phyloP scores from a whole-genome alignment of 2,113 vertebrate genomes.

The Melanocharis versteri region DNA sequence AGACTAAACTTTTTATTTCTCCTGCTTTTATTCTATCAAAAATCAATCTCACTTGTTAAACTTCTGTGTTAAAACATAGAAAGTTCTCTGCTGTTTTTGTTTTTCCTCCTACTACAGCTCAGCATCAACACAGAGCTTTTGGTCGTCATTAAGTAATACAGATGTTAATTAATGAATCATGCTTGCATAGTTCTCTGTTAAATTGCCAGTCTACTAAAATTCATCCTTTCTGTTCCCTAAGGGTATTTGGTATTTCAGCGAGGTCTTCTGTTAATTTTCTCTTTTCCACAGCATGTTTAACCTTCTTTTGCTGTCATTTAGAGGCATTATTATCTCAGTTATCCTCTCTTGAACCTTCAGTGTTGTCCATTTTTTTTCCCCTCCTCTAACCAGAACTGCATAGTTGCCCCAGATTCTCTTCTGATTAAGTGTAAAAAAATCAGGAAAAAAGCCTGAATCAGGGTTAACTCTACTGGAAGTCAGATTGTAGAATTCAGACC shows the following conservation, averaged over 20 bases:
- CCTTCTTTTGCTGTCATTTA: slow-evolving; percentile 6
- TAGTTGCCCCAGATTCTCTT: background rate
- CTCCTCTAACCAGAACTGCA: background rate
- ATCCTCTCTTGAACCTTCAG: background rate
- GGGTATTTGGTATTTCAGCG: background rate
- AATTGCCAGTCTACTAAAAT: slow-evolving; percentile 23
- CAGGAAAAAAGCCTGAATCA: background rate
- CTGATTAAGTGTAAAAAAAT: background rate
- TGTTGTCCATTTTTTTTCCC: background rate
- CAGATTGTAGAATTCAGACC: background rate
- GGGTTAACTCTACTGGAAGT: background rate
- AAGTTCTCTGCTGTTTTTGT: background rate
- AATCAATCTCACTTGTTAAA: background rate
- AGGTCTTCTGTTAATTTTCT: background rate
- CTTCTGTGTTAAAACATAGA: background rate
- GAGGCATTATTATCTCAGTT: background rate
- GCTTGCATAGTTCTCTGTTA: background rate
- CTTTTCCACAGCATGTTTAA: background rate
- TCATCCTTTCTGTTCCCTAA: slow-evolving; percentile 7
- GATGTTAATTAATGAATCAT: slow-evolving; percentile 45
- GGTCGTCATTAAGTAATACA: background rate
- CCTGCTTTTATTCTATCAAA: background rate
- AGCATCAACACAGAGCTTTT: background rate
- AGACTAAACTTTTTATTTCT: background rate
- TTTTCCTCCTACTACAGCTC: background rate